Conservation (phyloP, 2,113 vertebrate genomes). For the Clarias gariepinus region DNA sequence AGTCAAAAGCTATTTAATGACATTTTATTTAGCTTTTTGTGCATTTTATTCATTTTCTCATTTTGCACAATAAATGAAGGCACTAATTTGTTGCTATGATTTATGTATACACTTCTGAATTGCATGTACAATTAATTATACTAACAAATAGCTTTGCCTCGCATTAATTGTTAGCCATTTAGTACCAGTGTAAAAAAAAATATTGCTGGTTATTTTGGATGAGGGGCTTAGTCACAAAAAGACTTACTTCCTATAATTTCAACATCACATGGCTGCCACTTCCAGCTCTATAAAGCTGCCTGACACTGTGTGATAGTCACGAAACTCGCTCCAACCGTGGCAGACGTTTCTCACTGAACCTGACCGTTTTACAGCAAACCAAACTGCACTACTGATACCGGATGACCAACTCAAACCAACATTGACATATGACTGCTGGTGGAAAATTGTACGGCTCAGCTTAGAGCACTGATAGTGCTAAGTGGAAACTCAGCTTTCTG, state of each 20-base stretch:
- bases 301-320: not conserved
- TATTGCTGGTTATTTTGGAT: not conserved
- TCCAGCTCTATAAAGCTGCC: not conserved
- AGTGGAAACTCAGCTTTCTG: slow-evolving; percentile 3
- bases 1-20: too few relatives aligned
- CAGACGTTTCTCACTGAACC: not conserved
- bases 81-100: too few relatives aligned
- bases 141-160: too few relatives aligned
- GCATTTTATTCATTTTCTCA: too few relatives aligned
- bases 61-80: too few relatives aligned
- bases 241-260: not conserved
- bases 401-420: slow-evolving; percentile 9
- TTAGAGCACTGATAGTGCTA: slow-evolving; percentile 2
- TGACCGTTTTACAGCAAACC: slow-evolving; percentile 4
- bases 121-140: too few relatives aligned
- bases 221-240: not conserved
- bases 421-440: not conserved
- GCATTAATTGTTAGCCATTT: not conserved
- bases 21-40: too few relatives aligned
- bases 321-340: not conserved
- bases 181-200: not conserved
- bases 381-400: not conserved
- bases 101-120: too few relatives aligned
- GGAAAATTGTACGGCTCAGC: not conserved
- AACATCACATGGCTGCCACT: not conserved